Conservation (phyloP, 1,140 invertebrate species). For the Asobara japonica region DNA sequence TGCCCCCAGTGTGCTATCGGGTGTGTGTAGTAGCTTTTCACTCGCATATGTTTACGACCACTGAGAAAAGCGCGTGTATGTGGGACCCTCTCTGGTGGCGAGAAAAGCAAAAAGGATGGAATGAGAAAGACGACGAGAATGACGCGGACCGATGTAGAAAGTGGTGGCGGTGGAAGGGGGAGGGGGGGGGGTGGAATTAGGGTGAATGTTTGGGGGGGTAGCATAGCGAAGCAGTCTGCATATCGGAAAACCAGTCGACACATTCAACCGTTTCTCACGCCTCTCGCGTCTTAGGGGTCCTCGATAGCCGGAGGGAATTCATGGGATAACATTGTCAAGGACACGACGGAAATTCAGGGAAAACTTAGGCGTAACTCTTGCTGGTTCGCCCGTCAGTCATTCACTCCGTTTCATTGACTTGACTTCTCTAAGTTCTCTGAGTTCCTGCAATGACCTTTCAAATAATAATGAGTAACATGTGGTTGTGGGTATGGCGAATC, state of each 20-base stretch:
- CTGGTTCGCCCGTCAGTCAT: background rate
- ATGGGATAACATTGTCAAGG: slow-evolving; percentile 11
- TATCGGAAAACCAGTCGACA: slow-evolving; percentile 53
- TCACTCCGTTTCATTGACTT: background rate
- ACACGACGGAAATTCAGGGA: slow-evolving; percentile 20
- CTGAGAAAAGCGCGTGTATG: slow-evolving; percentile 34
- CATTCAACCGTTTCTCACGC: slow-evolving; percentile 42
- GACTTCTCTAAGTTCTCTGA: too few relatives aligned
- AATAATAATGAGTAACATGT: too few relatives aligned
- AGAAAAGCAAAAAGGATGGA: slow-evolving; percentile 38
- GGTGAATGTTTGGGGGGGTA: slow-evolving; percentile 20
- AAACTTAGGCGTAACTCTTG: background rate
- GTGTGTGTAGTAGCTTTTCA: slow-evolving; percentile 30
- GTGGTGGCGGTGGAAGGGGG: background rate
- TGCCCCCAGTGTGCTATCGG: slow-evolving; percentile 41
- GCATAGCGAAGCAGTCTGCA: background rate
- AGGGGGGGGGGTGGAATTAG: slow-evolving; percentile 15
- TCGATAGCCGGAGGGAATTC: slow-evolving; percentile 26
- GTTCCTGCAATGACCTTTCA: too few relatives aligned
- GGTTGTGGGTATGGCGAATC: too few relatives aligned
- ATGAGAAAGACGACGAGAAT: slow-evolving; percentile 36
- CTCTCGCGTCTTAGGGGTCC: background rate
- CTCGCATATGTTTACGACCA: slow-evolving; percentile 50
- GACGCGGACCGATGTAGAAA: slow-evolving; percentile 33
- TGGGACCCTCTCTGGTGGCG: background rate